phyloP scores from a whole-genome alignment of 1,140 invertebrate species.

The Nomia melanderi region DNA sequence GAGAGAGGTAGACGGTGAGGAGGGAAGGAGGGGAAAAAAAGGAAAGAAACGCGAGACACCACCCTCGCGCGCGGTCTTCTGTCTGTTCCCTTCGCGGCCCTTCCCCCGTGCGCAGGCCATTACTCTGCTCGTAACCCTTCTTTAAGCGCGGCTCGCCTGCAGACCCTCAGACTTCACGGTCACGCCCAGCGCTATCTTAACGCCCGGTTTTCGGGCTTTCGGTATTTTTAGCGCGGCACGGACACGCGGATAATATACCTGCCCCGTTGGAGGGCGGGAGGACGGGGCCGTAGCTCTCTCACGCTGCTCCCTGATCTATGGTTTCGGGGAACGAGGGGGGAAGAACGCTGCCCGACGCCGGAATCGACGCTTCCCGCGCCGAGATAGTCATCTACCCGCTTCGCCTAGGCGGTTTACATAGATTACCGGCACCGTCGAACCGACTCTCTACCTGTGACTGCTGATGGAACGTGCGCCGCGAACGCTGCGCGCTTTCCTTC shows the following conservation, averaged over 20 bases:
- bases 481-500: not conserved
- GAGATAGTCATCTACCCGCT: constrained; percentile 48
- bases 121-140: constrained; percentile 68
- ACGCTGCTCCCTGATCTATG: constrained; percentile 53
- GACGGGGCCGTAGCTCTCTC: constrained; percentile 7
- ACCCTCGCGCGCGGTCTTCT: constrained; percentile 27
- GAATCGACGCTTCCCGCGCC: constrained; percentile 30
- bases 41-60: constrained; percentile 6
- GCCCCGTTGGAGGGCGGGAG: constrained; percentile 9
- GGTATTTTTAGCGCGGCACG: constrained; percentile 66
- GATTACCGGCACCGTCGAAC: constrained; percentile 39
- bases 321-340: constrained; percentile 53
- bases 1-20: not conserved
- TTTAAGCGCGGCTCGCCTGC: constrained; percentile 59
- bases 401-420: constrained; percentile 22
- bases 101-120: constrained; percentile 47
- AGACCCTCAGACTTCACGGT: constrained; percentile 59
- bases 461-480: not conserved
- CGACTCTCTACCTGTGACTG: not conserved
- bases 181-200: constrained; percentile 71
- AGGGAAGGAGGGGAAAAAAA: not conserved
- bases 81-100: constrained; percentile 15
- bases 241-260: constrained; percentile 66
- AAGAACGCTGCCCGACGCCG: constrained; percentile 24
- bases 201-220: constrained; percentile 67